A percentile compares a stretch with the other conserved stretches of the same genome.
phyloP scores from a whole-genome alignment of 2,113 vertebrate species.

The Seriola dumerili region DNA sequence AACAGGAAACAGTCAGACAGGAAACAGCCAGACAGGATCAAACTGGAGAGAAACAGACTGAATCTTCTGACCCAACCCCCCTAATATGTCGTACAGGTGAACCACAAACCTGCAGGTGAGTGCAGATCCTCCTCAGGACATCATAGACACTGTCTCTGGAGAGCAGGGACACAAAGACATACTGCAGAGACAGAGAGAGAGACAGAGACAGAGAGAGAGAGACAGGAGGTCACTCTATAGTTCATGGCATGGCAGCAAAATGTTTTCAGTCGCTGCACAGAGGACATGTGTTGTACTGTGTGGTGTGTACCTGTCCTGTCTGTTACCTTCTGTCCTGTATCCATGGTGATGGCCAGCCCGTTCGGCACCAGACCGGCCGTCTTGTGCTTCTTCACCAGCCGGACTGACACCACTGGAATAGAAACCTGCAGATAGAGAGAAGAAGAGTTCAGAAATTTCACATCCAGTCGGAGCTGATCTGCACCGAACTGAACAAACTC shows the following conservation, averaged over 20 bases:
- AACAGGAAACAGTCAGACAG: not conserved
- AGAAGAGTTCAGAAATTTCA: not conserved
- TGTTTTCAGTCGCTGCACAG: too few species aligned
- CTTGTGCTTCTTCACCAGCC: conserved; percentile 93
- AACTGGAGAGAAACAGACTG: too few species aligned
- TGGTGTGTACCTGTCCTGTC: too few species aligned
- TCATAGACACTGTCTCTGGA: conserved; percentile 94
- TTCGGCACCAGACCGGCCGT: conserved; percentile 92
- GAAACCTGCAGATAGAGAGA: conserved; percentile 83
- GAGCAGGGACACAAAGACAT: conserved; percentile 92
- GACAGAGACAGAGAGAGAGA: too few species aligned
- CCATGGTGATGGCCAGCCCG: conserved; percentile 92
- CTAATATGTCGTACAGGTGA: not conserved
- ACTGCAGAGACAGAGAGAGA: conserved; percentile 74
- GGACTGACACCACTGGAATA: conserved; percentile 89
- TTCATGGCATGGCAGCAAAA: too few species aligned
- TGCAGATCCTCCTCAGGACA: conserved; percentile 90
- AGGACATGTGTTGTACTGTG: too few species aligned
- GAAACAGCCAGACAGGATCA: too few species aligned
- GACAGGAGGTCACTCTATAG: too few species aligned
- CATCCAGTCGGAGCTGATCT: too few species aligned
- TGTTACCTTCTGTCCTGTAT: conserved; percentile 89
- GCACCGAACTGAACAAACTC: too few species aligned
- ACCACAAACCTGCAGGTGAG: conserved; percentile 89
- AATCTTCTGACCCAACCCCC: too few species aligned